Conservation (phyloP, 2,797 vertebrate genomes). For the Ibycter americanus region DNA sequence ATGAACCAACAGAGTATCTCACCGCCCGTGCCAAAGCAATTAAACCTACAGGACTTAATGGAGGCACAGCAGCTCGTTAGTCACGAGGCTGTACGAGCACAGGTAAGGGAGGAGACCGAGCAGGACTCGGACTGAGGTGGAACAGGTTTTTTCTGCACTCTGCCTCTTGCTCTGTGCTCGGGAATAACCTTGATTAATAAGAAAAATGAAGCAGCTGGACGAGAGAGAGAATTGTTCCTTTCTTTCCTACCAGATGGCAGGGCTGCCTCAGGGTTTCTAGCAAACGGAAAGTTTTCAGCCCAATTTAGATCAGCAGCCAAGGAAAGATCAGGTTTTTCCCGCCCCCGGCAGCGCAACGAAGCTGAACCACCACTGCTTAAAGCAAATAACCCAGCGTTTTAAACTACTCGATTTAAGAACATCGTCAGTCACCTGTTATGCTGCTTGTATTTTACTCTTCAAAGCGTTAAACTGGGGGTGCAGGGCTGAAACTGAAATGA, state of each 20-base stretch:
- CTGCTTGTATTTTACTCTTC: not conserved
- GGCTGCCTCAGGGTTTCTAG: not conserved
- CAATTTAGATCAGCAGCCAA: not conserved
- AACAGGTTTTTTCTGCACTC: fast-evolving
- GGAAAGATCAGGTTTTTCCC: not conserved
- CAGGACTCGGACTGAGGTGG: fast-evolving
- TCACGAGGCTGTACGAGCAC: fast-evolving
- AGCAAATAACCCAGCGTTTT: fast-evolving
- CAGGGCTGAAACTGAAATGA: not conserved
- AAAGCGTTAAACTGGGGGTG: fast-evolving
- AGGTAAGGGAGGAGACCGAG: fast-evolving
- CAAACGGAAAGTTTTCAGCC: not conserved
- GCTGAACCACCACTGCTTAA: not conserved
- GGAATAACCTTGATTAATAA: too few species aligned
- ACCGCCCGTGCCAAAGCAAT: fast-evolving
- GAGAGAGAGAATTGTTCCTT: not conserved
- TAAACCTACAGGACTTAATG: fast-evolving
- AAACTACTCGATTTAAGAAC: not conserved
- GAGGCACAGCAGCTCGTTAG: fast-evolving
- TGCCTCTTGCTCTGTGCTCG: not conserved
- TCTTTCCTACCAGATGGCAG: not conserved
- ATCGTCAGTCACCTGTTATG: fast-evolving
- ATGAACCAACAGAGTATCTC: not conserved
- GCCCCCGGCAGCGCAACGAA: fast-evolving
- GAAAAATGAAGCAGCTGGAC: not conserved